Evolutionary conservation across 2,797 vertebrate genomes (phyloP).

Genomic region (Sitta carolinensis): DNA sequence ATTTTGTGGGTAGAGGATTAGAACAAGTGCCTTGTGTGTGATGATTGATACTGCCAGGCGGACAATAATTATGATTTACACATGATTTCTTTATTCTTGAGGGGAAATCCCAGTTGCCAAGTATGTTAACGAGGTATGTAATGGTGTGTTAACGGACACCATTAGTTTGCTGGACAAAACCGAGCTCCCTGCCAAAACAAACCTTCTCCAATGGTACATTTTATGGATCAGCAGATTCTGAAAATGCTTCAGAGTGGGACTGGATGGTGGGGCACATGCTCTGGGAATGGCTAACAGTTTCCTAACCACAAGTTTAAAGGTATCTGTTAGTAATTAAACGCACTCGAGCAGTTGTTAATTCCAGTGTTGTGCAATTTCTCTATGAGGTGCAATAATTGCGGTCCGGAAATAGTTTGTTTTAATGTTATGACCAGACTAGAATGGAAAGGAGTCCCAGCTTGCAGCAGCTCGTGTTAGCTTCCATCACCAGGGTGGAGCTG

Average conservation of each 20-base stretch:
- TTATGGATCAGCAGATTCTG: constrained; percentile 73
- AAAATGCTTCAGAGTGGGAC: constrained; percentile 53
- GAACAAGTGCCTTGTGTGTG: constrained; percentile 53
- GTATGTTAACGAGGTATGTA: constrained; percentile 79
- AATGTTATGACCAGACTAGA: constrained; percentile 32
- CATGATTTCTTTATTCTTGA: constrained; percentile 71
- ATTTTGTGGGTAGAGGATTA: background rate
- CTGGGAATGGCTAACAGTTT: constrained; percentile 48
- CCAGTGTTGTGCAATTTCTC: constrained; percentile 25
- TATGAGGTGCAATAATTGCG: constrained; percentile 59
- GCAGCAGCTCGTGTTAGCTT: background rate
- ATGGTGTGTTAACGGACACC: constrained; percentile 78
- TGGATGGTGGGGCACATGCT: constrained; percentile 53
- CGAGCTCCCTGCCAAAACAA: constrained; percentile 78
- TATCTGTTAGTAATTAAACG: constrained; percentile 76
- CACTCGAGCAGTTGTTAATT: constrained; percentile 48
- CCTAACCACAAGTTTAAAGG: constrained; percentile 53
- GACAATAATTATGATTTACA: constrained; percentile 71
- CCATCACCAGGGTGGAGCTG: background rate
- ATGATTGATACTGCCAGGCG: constrained; percentile 61
- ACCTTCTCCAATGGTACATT: constrained; percentile 65
- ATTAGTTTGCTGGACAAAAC: constrained; percentile 76
- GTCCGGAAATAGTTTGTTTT: constrained; percentile 50
- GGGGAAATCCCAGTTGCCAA: constrained; percentile 76
- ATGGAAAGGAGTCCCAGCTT: constrained; percentile 10